Base-by-base conservation (phyloP, 2,113 vertebrate genomes). In the Centrocercus urophasianus region DNA sequence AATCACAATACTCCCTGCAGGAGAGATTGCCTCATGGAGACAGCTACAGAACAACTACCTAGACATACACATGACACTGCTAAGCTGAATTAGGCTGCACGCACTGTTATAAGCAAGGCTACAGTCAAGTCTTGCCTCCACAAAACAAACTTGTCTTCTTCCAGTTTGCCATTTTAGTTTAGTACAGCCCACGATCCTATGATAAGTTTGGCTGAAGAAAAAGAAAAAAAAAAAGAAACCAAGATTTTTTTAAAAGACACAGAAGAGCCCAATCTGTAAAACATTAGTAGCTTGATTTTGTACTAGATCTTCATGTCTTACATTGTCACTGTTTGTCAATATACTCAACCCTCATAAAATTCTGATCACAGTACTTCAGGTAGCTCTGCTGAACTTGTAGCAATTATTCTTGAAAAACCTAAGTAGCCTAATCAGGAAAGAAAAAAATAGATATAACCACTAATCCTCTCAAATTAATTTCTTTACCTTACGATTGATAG, bases 401-500 rank as follows among this genome's bases (percentile, higher is more conserved):
- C 22, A 54, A 83, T 5, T 24, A 77, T 24, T 73, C 56, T 66
- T 80, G 45, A 64, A 80, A 92, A 50, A 63, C 2, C 9, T 36
- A 56, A 82, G 34, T 5, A 64, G 13, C 8, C 75, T 73, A 38
- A 12, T 16, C 40, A 86, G 6, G 25, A 79, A 69, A 59, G 19
- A 42, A 83, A 75, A 63, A 71, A 89, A 25, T 32, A 75, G 64
- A 72, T 69, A 57, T 45, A 22, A 56, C 10, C 2, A 34, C 27
- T 10, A 88, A 54, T 56, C 8, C 20, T 43, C 28, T 5, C 61
- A 86, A 24, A 32, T 60, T 65, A 7, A 56, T 45, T 47, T 63
- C 8, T 66, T 88, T 93, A 99, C 99, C 98, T 98, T 90, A 0
- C 63, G 70, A 13, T 88, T 99, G 94, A 99, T 98, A 86, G 99